phyloP scores from a whole-genome alignment of 2,113 vertebrate species.

The Bostrychus sinensis region DNA sequence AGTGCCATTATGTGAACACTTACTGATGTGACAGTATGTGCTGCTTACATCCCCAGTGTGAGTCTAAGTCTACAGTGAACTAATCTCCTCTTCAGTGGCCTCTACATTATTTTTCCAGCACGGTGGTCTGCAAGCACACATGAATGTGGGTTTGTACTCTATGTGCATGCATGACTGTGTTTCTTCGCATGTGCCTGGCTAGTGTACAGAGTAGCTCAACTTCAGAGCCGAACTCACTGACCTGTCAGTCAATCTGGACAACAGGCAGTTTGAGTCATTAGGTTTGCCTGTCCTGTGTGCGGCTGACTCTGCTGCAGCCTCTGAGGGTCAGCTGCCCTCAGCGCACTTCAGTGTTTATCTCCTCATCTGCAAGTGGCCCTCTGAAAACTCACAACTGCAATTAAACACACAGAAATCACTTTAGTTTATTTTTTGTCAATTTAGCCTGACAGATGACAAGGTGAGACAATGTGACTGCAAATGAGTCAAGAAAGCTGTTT shows the following conservation, averaged over 20 bases:
- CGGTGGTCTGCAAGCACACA: constrained; percentile 14
- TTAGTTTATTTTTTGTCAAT: not conserved
- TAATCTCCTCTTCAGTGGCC: constrained; percentile 51
- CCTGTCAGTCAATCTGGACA: constrained; percentile 62
- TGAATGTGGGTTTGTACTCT: constrained; percentile 35
- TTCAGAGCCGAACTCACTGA: constrained; percentile 65
- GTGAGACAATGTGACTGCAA: too few relatives aligned
- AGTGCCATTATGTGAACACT: constrained; percentile 38
- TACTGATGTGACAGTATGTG: constrained; percentile 47
- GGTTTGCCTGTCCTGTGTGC: constrained; percentile 61
- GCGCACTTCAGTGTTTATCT: constrained; percentile 56
- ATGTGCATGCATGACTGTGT: constrained; percentile 24
- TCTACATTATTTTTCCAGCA: constrained; percentile 33
- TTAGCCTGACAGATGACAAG: too few relatives aligned
- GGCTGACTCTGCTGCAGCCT: constrained; percentile 45
- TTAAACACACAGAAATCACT: not conserved
- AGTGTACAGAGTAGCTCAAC: constrained; percentile 10
- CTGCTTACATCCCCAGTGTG: constrained; percentile 40
- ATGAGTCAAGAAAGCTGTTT: too few relatives aligned
- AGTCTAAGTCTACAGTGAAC: constrained; percentile 13
- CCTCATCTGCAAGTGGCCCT: constrained; percentile 19
- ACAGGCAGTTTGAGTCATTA: constrained; percentile 59
- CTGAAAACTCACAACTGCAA: constrained; percentile 1
- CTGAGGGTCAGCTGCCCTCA: constrained; percentile 35
- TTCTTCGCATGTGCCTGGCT: constrained; percentile 23